A percentile compares a stretch with the other conserved stretches of the same genome.
Evolutionary conservation across 2,888 invertebrate species (phyloP).

Genomic region (Cyclophora punctaria): DNA sequence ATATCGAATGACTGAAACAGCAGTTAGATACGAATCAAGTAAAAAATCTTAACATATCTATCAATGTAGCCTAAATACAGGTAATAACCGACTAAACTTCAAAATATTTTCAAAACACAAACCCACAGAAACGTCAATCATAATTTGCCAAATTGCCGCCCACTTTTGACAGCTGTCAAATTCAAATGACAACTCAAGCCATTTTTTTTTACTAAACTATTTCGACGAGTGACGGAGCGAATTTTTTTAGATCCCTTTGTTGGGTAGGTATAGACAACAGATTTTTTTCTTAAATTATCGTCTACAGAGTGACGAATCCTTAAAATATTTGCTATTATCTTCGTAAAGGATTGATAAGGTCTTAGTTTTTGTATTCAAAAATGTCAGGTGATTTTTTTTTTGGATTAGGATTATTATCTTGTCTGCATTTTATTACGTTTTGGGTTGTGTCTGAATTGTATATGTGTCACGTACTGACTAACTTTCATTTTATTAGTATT

Average conservation of each 20-base stretch:
- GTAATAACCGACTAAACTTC: constrained; percentile 6
- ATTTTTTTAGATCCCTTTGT: constrained; percentile 23
- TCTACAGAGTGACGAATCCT: constrained; percentile 26
- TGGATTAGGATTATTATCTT: not conserved
- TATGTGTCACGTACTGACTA: too few species aligned
- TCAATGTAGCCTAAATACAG: not conserved
- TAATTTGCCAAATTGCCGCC: constrained; percentile 50
- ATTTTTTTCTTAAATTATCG: constrained; percentile 5
- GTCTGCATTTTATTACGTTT: not conserved
- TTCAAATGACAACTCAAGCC: constrained; percentile 54
- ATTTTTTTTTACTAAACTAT: constrained; percentile 28
- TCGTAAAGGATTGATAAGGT: constrained; percentile 22
- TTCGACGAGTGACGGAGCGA: constrained; percentile 24
- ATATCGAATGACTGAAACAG: too few species aligned
- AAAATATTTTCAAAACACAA: constrained; percentile 41
- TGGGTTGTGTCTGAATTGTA: too few species aligned
- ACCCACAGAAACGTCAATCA: constrained; percentile 34
- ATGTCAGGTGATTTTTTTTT: constrained; percentile 10
- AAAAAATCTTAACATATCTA: not conserved
- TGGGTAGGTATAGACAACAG: not conserved
- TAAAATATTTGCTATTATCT: constrained; percentile 31
- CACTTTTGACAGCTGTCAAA: constrained; percentile 65
- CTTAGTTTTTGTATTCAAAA: constrained; percentile 14
- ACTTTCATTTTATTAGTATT: too few species aligned
- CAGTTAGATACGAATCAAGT: too few species aligned